Evolutionary conservation across 1,140 invertebrate species (phyloP).

Genomic region (Stegodyphus mimosarum): DNA sequence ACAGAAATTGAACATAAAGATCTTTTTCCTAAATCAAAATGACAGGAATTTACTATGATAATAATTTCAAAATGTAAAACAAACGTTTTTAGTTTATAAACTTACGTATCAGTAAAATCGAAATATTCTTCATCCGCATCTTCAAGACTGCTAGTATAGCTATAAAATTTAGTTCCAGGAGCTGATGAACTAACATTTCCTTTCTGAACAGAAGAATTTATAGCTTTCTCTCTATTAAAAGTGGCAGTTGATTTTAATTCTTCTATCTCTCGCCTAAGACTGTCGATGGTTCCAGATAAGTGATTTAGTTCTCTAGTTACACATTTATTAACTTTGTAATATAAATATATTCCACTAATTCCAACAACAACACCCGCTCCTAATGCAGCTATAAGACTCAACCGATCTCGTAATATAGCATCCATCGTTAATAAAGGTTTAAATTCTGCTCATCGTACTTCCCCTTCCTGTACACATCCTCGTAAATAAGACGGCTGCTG

Average conservation of each 20-base stretch:
- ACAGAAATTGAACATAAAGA: too few species aligned
- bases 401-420: conserved; percentile 53
- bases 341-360: conserved; percentile 63
- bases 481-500: too few species aligned
- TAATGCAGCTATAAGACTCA: conserved; percentile 61
- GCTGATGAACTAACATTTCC: conserved; percentile 20
- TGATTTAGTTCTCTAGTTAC: conserved; percentile 60
- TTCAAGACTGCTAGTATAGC: conserved; percentile 52
- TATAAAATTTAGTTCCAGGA: conserved; percentile 27
- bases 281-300: conserved; percentile 62
- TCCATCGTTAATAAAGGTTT: conserved; percentile 45
- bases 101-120: conserved; percentile 62
- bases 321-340: conserved; percentile 61
- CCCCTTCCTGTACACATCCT: too few species aligned
- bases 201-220: conserved; percentile 17
- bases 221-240: conserved; percentile 5
- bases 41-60: too few species aligned
- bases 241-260: conserved; percentile 51
- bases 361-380: conserved; percentile 64
- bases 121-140: conserved; percentile 62
- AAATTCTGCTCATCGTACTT: too few species aligned
- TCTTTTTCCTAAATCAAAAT: too few species aligned
- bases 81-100: background rate
- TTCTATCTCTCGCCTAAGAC: conserved; percentile 61
- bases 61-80: too few species aligned